These are phyloP conservation scores for Leptopilina clavipes DNA, from an alignment of 1,140 invertebrate genomes.

Conservation along the genomic window DNA sequence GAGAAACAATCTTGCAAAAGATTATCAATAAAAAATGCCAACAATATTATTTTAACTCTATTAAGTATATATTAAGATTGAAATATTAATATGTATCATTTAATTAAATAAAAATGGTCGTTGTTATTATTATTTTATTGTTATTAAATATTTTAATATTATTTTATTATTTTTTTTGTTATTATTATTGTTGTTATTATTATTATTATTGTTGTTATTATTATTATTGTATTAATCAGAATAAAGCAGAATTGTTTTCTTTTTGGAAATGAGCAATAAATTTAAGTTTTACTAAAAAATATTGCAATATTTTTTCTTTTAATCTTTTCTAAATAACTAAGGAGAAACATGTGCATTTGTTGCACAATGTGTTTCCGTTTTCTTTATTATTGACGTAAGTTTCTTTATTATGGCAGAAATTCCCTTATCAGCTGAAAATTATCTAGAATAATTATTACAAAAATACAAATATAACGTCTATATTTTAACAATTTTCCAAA, in stretches of 20 bases:
- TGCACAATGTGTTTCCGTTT: slow-evolving; percentile 22
- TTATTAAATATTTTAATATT: neutral
- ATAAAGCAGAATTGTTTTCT: slow-evolving; percentile 7
- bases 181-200: too few species aligned
- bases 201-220: neutral
- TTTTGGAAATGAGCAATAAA: neutral
- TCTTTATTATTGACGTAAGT: slow-evolving; percentile 28
- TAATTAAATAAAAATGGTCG: too few species aligned
- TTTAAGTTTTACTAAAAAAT: neutral
- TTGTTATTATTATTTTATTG: neutral
- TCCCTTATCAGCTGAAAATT: neutral
- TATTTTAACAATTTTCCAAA: neutral
- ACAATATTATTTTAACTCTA: neutral
- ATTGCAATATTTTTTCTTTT: neutral
- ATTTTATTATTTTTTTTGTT: neutral
- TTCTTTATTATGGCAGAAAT: slow-evolving; percentile 17
- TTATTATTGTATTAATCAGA: neutral
- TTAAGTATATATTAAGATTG: neutral
- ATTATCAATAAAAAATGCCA: neutral
- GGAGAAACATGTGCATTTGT: slow-evolving; percentile 9
- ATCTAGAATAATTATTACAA: slow-evolving; percentile 10
- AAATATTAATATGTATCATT: too few species aligned
- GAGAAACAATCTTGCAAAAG: slow-evolving; percentile 25
- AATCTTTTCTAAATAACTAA: neutral
- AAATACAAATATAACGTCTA: neutral